Conservation (phyloP, 2,888 invertebrate species). For the Mystacides longicornis region DNA sequence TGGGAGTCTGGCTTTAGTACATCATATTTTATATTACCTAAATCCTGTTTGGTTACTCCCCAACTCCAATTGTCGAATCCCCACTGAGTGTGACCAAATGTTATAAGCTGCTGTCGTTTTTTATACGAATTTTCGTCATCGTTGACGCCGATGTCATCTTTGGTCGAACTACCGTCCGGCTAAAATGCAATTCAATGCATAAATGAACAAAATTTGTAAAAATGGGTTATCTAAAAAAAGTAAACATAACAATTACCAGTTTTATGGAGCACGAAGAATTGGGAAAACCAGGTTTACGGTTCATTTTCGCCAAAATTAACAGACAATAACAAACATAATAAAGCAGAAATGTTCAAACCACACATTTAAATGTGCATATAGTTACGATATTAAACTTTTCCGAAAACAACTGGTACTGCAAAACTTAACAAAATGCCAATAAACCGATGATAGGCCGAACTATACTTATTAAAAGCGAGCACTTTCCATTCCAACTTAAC, state of each 20-base stretch:
- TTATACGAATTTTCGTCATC: conserved; percentile 8
- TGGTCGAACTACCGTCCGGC: conserved; percentile 11
- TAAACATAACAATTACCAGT: conserved; percentile 34
- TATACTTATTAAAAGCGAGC: no score
- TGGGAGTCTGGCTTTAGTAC: no score
- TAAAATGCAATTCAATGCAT: conserved; percentile 4
- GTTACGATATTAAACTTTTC: no score
- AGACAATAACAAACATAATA: conserved; percentile 13
- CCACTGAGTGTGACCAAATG: conserved; percentile 46
- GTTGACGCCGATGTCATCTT: conserved; percentile 4
- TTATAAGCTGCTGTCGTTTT: conserved; percentile 42
- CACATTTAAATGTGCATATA: no score
- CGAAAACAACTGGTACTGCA: no score
- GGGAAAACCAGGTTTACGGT: conserved; percentile 43
- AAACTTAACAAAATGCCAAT: no score
- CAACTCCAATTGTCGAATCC: conserved; percentile 49
- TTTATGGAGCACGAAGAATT: conserved; percentile 42
- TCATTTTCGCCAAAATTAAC: conserved; percentile 31
- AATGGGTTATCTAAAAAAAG: not conserved
- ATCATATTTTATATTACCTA: no score
- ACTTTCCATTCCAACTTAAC: no score
- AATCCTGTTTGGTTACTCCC: conserved; percentile 44
- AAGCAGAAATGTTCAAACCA: no score
- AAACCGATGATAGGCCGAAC: no score
- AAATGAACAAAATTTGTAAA: not conserved